Evolutionary conservation across 2,888 invertebrate species (phyloP).

Genomic region (Hypolimnas misippus): DNA sequence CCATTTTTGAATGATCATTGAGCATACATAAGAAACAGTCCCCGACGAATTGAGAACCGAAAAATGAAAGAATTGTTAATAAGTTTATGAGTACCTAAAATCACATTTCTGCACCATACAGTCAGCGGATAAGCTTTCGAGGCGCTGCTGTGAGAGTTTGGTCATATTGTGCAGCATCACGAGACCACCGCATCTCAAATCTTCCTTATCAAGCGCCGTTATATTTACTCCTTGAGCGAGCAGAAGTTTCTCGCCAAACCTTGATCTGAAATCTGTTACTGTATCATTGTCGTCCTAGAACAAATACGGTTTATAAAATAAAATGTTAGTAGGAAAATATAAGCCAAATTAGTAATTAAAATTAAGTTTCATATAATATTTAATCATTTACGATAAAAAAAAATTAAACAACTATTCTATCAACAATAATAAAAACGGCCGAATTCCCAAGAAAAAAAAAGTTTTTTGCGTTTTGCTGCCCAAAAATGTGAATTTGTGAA

Average conservation of each 20-base stretch:
- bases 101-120: slow-evolving; percentile 91
- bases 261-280: slow-evolving; percentile 88
- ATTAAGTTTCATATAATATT: no score
- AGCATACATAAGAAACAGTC: no score
- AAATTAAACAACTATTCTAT: no score
- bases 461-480: no score
- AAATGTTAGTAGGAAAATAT: background rate
- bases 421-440: no score
- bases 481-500: no score
- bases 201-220: slow-evolving; percentile 88
- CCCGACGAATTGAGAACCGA: no score
- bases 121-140: slow-evolving; percentile 86
- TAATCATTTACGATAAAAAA: no score
- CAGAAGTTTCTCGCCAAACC: slow-evolving; percentile 87
- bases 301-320: slow-evolving; percentile 5
- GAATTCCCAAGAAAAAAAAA: no score
- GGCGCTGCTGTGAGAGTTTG: slow-evolving; percentile 78
- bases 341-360: no score
- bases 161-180: slow-evolving; percentile 88
- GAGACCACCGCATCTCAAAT: slow-evolving; percentile 89
- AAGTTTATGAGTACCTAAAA: slow-evolving; percentile 78
- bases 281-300: slow-evolving; percentile 87
- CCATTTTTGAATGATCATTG: no score
- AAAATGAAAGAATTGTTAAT: no score
- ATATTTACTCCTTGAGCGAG: slow-evolving; percentile 88